Evolutionary conservation across 1,140 invertebrate genomes (phyloP).

Genomic region (Rhagoletis pomonella): DNA sequence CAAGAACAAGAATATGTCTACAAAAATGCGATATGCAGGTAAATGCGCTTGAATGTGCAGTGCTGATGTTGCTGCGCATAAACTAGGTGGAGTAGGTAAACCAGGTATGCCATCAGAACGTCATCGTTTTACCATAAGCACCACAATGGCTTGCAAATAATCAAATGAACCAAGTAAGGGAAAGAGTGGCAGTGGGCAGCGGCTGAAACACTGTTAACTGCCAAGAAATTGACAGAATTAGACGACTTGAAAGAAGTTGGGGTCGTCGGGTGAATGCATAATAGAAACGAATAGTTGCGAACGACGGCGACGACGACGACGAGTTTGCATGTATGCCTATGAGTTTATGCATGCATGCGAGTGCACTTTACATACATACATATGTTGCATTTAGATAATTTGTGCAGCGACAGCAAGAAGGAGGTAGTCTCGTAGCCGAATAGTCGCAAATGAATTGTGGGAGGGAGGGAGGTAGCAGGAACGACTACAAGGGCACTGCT

Average conservation of each 20-base stretch:
- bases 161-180: neutral
- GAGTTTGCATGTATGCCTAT: neutral
- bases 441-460: slow-evolving; percentile 14
- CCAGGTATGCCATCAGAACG: neutral
- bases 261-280: neutral
- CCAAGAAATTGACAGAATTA: slow-evolving; percentile 49
- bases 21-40: neutral
- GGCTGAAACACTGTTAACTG: slow-evolving; percentile 11
- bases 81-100: neutral
- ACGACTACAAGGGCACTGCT: neutral
- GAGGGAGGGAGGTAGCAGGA: neutral
- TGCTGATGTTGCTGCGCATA: neutral
- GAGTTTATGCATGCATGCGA: neutral
- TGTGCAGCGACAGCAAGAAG: slow-evolving; percentile 33
- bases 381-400: slow-evolving; percentile 54
- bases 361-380: neutral
- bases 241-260: neutral
- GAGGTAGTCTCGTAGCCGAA: neutral
- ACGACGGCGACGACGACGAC: neutral
- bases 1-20: neutral
- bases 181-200: neutral
- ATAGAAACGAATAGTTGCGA: neutral
- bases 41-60: neutral
- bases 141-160: slow-evolving; percentile 1
- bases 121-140: neutral